phyloP scores from a whole-genome alignment of 2,888 invertebrate species.

The Coleophora deauratella region DNA sequence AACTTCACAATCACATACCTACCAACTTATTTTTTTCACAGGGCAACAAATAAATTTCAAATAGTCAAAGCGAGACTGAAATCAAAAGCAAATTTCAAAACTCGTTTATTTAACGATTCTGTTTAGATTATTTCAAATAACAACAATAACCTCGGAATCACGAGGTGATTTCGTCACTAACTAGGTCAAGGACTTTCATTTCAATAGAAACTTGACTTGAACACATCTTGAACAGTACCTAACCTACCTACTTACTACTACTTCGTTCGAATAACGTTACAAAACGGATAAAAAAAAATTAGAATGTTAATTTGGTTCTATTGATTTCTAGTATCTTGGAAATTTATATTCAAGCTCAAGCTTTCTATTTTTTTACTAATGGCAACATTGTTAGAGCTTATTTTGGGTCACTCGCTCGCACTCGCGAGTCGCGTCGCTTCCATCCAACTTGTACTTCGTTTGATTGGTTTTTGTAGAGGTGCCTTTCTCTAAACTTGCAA shows the following conservation, averaged over 20 bases:
- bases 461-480: conserved; percentile 65
- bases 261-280: too few species aligned
- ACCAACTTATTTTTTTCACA: too few species aligned
- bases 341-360: conserved; percentile 27
- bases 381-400: conserved; percentile 69
- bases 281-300: too few species aligned
- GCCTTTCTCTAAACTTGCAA: conserved; percentile 74
- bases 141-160: conserved; percentile 23
- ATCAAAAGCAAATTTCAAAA: too few species aligned
- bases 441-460: conserved; percentile 68
- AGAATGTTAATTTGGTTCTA: too few species aligned
- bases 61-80: not conserved
- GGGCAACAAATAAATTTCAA: too few species aligned
- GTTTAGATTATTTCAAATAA: too few species aligned
- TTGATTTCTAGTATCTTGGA: too few species aligned
- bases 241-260: too few species aligned
- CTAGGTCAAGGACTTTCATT: conserved; percentile 54
- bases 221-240: conserved; percentile 3
- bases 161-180: conserved; percentile 32
- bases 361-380: conserved; percentile 43
- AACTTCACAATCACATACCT: too few species aligned
- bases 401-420: conserved; percentile 66
- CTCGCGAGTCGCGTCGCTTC: conserved; percentile 38
- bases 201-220: conserved; percentile 1
- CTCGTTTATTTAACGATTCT: too few species aligned